Conservation (phyloP, 2,797 vertebrate species). For the Eulemur rubriventer region DNA sequence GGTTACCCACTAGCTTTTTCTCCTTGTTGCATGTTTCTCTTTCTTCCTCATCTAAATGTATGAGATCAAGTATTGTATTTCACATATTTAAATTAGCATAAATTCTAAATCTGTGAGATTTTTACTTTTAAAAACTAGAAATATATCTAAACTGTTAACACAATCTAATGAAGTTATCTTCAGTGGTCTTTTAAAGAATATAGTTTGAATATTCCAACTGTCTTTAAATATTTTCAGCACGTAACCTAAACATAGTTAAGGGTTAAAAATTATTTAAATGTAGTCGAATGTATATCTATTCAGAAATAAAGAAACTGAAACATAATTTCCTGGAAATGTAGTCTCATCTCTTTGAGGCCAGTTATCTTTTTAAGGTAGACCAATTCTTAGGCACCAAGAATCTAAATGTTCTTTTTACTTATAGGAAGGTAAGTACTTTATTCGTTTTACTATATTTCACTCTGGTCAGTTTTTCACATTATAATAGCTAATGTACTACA, state of each 20-base stretch:
- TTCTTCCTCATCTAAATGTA: neutral
- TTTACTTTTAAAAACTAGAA: conserved; percentile 25
- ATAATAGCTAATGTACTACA: neutral
- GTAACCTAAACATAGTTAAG: conserved; percentile 27
- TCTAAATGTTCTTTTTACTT: conserved; percentile 31
- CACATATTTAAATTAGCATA: neutral
- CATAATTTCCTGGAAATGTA: neutral
- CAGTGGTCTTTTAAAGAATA: conserved; percentile 32
- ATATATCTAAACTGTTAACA: neutral
- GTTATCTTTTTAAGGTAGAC: neutral
- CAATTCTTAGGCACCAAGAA: neutral
- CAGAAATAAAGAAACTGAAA: neutral
- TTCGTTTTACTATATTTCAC: neutral
- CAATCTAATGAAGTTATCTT: conserved; percentile 11
- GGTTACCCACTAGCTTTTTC: neutral
- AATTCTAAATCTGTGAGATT: conserved; percentile 41
- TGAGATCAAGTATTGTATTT: neutral
- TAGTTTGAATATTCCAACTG: neutral
- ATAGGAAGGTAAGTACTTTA: neutral
- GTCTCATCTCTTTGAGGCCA: neutral
- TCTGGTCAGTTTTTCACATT: neutral
- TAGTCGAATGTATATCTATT: neutral
- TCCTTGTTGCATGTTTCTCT: neutral
- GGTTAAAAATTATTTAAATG: conserved; percentile 32
- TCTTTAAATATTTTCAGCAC: neutral